Evolutionary conservation across 2,888 invertebrate genomes (phyloP), one percentile per base, ranked within the genome.

Genomic region (Fragum sueziense): DNA sequence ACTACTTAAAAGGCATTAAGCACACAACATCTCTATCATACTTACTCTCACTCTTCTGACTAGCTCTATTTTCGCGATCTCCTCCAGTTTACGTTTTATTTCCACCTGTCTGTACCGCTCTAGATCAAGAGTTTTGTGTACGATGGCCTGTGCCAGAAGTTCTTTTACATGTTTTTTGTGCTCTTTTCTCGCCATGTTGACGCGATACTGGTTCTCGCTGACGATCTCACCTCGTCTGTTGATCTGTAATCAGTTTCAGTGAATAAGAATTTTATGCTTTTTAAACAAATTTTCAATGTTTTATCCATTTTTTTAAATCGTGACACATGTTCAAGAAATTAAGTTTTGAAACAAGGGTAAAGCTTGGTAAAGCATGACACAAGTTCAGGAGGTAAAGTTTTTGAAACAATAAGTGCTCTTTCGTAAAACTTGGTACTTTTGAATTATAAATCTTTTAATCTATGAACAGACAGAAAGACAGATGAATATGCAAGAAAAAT

Each of bases 101-200:
- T 90, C 89, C 3, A 91, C 90, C 74, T 92, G 91, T 69, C 92
- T 80, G 33, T 85, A 86, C 41, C 92, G 82, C 76, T 93, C 92
- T 61, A 93, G 84, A 78, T 92, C 92, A n/a, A 93, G 87, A 0
- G 92, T 91, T 77, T 93, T 93, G 83, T 93, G 90, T 17, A 93
- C 92, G 25, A 93, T 93, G 25, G 93, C 93, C 84, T 93, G 92
- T 6, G 93, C 92, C n/a, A 93, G 86, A 67, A 93, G 87, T 54
- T 93, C 91, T 69, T 92, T 91, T n/a, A 93, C 93, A 70, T 92
- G 91, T 67, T 90, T 89, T 80, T 91, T 90, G 81, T 93, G 93
- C 76, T 93, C 92, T 52, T 90, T 90, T 14, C 91, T 83, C 2
- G 91, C 91, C 90, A 91, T 91, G 76, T 91, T 92, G 11, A 91